Evolutionary conservation across 37 sponge, comb jelly and placozoan genomes (phyloP), one percentile per base, ranked within the genome.

Genomic region (Diacarnus erythraeanus): DNA sequence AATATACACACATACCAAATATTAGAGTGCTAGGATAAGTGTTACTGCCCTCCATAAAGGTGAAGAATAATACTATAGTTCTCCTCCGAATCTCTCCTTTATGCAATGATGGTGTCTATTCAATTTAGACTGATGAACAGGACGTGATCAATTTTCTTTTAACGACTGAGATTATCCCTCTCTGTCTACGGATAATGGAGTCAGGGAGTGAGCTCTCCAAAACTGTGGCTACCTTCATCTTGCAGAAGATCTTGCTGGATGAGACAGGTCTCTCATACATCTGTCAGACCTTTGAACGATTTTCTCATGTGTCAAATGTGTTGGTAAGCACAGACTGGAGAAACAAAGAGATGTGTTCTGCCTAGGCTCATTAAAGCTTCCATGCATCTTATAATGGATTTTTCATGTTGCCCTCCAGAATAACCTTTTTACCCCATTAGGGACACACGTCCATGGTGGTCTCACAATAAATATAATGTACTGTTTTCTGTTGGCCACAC

Each of bases 171-270:
- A 97, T 97, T 39, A 95, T 97, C 43, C 98, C 98, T 31, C 83
- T 97, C 39, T 95, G 97, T 54, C 87, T 97, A 8, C 63, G 98
- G 42, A 97, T 97, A 60, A 97, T 97, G 98, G 98, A 97, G 74
- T 83, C 88, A 31, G 98, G 98, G 0, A 93, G 91, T 64, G 98
- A 97, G 57, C 89, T 97, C 37, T 95, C 96, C 30, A 97, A 97
- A 67, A 97, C 98, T 26, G 97, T 95, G 6, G 96, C 98, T 3
- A 97, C 98, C 0, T 97, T 97, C 68, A 97, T 97, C 57, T 87
- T 97, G 33, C 98, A 97, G 77, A 97, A 97, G 78, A 97, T 97
- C 56, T 83, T 97, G 18, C 88, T 95, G 29, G 98, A 97, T 54
- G 96, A 90, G 58, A 95, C 94, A 34, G 98, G 98, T 6, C 80